Evolutionary conservation across 2,888 invertebrate species (phyloP).

Genomic region (Pristionchus mayeri): DNA sequence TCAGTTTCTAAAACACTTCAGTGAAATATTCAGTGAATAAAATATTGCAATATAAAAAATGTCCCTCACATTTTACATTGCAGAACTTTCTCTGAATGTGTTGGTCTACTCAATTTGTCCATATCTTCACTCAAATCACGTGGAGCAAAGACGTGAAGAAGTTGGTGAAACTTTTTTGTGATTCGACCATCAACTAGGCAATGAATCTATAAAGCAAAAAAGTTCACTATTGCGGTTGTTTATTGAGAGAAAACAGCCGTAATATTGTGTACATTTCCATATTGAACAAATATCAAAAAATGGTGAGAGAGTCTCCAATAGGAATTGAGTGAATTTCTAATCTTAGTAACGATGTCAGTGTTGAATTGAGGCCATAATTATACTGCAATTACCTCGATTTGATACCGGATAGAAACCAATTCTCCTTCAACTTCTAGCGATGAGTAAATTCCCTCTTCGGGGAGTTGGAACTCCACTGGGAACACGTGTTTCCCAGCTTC

Average conservation of each 20-base stretch:
- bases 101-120: not conserved
- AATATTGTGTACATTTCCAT: no score
- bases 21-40: no score
- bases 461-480: not conserved
- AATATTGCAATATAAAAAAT: not conserved
- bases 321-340: not conserved
- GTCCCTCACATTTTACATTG: slow-evolving; percentile 27
- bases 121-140: slow-evolving; percentile 16
- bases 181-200: slow-evolving; percentile 23
- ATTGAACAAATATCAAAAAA: no score
- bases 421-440: slow-evolving; percentile 20
- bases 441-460: slow-evolving; percentile 13
- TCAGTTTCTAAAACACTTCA: no score
- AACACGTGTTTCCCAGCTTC: not conserved
- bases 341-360: not conserved
- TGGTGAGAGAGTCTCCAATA: no score
- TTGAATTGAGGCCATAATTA: not conserved
- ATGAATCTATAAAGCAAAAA: not conserved
- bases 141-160: not conserved
- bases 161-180: not conserved
- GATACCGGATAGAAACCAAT: slow-evolving; percentile 14
- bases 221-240: no score
- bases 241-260: no score
- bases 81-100: not conserved
- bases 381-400: slow-evolving; percentile 9